A percentile compares a stretch with the other conserved stretches of the same genome.
Evolutionary conservation across 2,888 invertebrate genomes (phyloP).

Genomic region (Hedya salicella): DNA sequence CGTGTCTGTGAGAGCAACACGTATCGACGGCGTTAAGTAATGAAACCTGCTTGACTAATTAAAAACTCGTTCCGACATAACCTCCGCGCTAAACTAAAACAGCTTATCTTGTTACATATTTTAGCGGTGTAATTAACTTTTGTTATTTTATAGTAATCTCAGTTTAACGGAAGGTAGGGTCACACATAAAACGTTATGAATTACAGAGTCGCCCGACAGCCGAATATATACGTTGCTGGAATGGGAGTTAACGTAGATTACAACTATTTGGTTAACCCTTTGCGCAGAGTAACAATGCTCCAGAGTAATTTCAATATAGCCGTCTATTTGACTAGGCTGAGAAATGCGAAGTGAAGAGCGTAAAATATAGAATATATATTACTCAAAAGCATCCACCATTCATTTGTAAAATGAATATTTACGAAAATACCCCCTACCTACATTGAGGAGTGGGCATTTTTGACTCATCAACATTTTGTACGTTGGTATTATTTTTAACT

Average conservation of each 20-base stretch:
- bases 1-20: conserved; percentile 69
- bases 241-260: conserved; percentile 61
- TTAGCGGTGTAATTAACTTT: conserved; percentile 54
- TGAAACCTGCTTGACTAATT: conserved; percentile 71
- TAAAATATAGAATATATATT: not conserved
- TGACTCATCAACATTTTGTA: too few species aligned
- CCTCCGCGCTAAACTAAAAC: conserved; percentile 65
- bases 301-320: conserved; percentile 57
- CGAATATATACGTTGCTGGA: conserved; percentile 58
- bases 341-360: conserved; percentile 32
- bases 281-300: conserved; percentile 57
- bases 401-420: not conserved
- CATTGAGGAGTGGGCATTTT: too few species aligned
- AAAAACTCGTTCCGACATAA: conserved; percentile 66
- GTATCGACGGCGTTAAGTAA: conserved; percentile 73
- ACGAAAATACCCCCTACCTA: not conserved
- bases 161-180: conserved; percentile 58
- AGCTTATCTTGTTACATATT: conserved; percentile 60
- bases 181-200: conserved; percentile 66
- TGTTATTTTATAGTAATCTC: conserved; percentile 64
- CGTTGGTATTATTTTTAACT: too few species aligned
- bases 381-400: not conserved
- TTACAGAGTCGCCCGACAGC: conserved; percentile 58
- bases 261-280: conserved; percentile 56
- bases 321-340: conserved; percentile 53